phyloP scores from a whole-genome alignment of 2,113 vertebrate species.

The Pygoscelis adeliae region DNA sequence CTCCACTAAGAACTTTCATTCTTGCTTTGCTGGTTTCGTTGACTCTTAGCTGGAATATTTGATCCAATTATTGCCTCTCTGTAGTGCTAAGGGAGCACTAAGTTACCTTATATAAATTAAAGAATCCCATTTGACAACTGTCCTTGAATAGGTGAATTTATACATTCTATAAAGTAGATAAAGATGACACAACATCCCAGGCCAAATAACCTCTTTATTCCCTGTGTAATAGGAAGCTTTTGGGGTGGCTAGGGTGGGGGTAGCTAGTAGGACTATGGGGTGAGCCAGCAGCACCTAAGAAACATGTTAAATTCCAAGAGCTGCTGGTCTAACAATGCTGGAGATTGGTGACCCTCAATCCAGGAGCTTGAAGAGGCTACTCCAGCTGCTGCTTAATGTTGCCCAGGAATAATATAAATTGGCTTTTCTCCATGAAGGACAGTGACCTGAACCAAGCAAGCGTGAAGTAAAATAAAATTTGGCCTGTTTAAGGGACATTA shows the following conservation, averaged over 20 bases:
- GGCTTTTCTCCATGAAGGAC: background rate
- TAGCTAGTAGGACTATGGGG: background rate
- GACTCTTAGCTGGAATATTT: background rate
- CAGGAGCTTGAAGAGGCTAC: background rate
- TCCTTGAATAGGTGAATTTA: background rate
- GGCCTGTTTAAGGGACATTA: background rate
- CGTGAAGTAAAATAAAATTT: background rate
- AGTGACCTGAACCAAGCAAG: background rate
- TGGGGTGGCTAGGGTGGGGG: rapidly evolving
- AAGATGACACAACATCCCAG: background rate
- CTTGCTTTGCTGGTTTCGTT: background rate
- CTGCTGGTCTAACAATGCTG: background rate
- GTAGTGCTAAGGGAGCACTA: background rate
- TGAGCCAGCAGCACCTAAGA: background rate
- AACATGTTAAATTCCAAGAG: background rate
- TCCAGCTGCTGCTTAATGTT: background rate
- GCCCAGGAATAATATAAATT: background rate
- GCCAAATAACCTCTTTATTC: background rate
- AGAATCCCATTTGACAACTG: background rate
- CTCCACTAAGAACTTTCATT: background rate
- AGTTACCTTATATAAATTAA: background rate
- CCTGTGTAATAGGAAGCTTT: background rate
- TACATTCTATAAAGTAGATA: background rate
- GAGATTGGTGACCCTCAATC: background rate
- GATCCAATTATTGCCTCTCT: background rate